These are phyloP conservation scores for Tricholauxania praeusta DNA, from an alignment of 2,888 invertebrate genomes.

Conservation along the genomic window DNA sequence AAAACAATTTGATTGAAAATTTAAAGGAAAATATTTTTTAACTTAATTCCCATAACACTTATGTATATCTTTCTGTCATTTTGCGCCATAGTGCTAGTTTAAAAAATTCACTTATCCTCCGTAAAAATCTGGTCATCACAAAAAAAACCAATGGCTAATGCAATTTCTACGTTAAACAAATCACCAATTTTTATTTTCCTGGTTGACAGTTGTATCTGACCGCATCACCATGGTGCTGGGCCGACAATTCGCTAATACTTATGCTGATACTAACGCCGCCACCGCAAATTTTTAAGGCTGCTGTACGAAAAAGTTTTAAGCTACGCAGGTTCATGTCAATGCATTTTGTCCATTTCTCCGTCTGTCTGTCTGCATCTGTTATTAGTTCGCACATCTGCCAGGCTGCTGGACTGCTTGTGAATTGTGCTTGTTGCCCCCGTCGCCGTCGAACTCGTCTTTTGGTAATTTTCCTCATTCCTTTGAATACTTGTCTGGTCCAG, in stretches of 20 bases:
- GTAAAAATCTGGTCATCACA: no score
- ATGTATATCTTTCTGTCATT: no score
- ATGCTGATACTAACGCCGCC: not conserved
- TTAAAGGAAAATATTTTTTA: no score
- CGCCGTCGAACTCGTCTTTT: not conserved
- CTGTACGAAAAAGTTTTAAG: no score
- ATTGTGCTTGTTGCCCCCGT: not conserved
- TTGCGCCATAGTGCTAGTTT: no score
- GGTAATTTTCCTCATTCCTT: conserved; percentile 22
- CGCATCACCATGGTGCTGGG: not conserved
- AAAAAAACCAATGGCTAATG: not conserved
- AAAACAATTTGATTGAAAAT: no score
- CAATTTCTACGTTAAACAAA: conserved; percentile 16
- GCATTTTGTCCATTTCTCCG: not conserved
- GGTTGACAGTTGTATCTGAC: conserved; percentile 6
- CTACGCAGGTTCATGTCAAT: no score
- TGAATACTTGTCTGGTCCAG: not conserved
- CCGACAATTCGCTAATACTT: not conserved
- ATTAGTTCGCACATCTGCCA: not conserved
- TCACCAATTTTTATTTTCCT: not conserved
- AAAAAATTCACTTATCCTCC: no score
- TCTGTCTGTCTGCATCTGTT: not conserved
- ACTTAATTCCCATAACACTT: no score
- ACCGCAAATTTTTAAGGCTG: not conserved
- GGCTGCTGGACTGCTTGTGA: not conserved